Percentiles rank a stretch among this genome's conserved stretches.
These are phyloP conservation scores for Heteromormyrus szaboi DNA, from an alignment of 2,797 vertebrate species.

Conservation along the genomic window DNA sequence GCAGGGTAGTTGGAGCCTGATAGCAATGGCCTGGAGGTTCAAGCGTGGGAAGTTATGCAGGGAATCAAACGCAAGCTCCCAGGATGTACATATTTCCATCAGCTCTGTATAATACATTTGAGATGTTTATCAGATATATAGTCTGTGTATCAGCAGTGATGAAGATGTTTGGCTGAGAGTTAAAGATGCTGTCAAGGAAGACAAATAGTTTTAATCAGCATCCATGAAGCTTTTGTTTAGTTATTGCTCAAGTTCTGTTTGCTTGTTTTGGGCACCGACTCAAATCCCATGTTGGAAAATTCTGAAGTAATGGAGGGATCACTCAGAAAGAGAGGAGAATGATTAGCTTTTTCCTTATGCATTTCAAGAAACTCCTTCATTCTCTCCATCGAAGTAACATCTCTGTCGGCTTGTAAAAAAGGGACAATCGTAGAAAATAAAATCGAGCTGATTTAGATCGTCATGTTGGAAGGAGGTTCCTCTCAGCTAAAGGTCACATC, in stretches of 20 bases:
- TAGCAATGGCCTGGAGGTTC: neutral
- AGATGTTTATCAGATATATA: neutral
- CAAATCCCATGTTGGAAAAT: neutral
- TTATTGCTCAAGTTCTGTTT: neutral
- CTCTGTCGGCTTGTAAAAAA: neutral
- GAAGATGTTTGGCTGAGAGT: neutral
- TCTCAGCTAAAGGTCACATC: neutral
- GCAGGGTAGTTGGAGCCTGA: neutral
- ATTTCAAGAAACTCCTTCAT: neutral
- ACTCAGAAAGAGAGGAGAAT: constrained; percentile 9
- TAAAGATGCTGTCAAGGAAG: neutral
- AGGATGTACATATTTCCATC: neutral
- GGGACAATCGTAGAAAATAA: neutral
- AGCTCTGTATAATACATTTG: neutral
- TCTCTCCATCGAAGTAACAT: neutral
- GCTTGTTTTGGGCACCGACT: neutral
- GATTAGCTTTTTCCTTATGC: constrained; percentile 1
- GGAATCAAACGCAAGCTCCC: neutral
- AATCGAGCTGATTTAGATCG: neutral
- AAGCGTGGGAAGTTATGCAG: neutral
- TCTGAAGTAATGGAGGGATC: neutral
- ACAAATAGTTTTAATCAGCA: neutral
- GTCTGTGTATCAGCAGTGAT: neutral
- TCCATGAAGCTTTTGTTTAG: constrained; percentile 7
- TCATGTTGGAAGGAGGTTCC: neutral